Base-by-base conservation (phyloP, 2,888 invertebrate genomes). In the Drosophila setosimentum region DNA sequence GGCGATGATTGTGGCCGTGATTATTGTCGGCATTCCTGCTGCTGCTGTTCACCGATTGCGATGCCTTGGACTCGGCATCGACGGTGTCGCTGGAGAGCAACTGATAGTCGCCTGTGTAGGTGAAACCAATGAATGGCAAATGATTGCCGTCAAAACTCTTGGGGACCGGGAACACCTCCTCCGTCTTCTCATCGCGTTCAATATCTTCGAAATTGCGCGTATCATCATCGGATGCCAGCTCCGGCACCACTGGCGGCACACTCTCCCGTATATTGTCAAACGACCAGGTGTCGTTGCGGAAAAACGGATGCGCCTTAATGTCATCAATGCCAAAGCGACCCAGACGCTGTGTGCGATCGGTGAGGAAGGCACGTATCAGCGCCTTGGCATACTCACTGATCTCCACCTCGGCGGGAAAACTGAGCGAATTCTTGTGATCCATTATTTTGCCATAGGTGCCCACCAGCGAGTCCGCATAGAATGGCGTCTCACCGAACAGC, bases 401-500 rank as follows among this genome's bases (percentile, higher is more conserved):
- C 93, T 98, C 97, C 71, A 98, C 95, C 93, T 99, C 99, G 65
- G 98, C 97, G 35, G 99, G 99, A 94, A 99, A 99, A 80, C 96
- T 96, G 66, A 99, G 94, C 29, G 99, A 98, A 91, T 98, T 99
- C 93, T 98, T 97, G 93, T 99, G 99, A 93, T 99, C 98, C 99
- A 99, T 99, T 85, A 99, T 99, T 94, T 99, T 99, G 75, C 98
- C 98, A 93, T 99, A 99, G 3, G 99, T 99, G 65, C 98, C 98
- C 50, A 99, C 98, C 88, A 99, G 95, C 76, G 99, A 99, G 93
- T 99, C 99, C 4, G 99, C 99, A 94, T 98, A 99, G 94, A 99
- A 99, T 0, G 99, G 99, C 16, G 99, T 99, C 93, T 99, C 99
- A 10, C 99, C 99, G 69, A 98, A 97, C 62, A 99, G 94, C 99